Evolutionary conservation across 64 coral and sea anemone species (phyloP).

Genomic region (Porites lutea): DNA sequence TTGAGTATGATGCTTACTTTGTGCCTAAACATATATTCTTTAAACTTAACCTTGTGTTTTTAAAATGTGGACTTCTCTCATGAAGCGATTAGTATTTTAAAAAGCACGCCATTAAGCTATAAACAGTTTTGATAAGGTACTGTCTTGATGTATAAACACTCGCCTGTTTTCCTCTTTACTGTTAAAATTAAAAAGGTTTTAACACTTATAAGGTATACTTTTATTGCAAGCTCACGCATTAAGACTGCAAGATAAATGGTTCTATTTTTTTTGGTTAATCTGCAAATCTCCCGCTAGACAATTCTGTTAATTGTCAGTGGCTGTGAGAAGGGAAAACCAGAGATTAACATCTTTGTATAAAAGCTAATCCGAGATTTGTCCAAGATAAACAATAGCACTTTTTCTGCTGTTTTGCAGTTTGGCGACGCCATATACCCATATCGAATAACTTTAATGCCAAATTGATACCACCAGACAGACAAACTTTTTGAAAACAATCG

Average conservation of each 20-base stretch:
- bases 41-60: too few relatives aligned
- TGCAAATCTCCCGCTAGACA: neutral
- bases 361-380: neutral
- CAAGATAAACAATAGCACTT: neutral
- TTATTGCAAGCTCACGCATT: neutral
- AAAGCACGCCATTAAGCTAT: too few relatives aligned
- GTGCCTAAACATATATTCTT: too few relatives aligned
- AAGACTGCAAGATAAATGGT: neutral
- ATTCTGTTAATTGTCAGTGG: neutral
- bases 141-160: neutral
- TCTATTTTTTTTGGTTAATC: neutral
- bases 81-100: too few relatives aligned
- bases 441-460: neutral
- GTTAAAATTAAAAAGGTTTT: neutral
- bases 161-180: neutral
- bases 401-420: neutral
- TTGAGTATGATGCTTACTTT: too few relatives aligned
- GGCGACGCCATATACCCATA: neutral
- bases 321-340: too few relatives aligned
- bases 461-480: neutral
- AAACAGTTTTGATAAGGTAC: neutral
- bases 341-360: constrained; percentile 12
- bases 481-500: neutral
- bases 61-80: too few relatives aligned
- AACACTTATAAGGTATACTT: neutral